Evolutionary conservation across 2,888 invertebrate genomes (phyloP).

Genomic region (Dione vanillae): DNA sequence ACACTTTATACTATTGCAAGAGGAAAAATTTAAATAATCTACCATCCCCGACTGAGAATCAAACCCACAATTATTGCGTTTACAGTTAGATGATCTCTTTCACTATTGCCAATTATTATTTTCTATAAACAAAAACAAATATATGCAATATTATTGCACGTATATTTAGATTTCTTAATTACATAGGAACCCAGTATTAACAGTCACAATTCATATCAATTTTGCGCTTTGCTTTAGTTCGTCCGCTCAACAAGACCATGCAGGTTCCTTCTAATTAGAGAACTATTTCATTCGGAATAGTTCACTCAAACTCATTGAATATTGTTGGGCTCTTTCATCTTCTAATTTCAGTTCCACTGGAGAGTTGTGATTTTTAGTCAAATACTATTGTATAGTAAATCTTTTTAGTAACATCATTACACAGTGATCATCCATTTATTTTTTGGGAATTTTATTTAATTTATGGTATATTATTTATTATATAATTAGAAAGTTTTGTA

Average conservation of each 20-base stretch:
- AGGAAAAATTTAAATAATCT: too few relatives aligned
- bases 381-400: neutral
- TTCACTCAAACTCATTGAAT: constrained; percentile 28
- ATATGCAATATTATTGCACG: too few relatives aligned
- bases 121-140: too few relatives aligned
- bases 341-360: neutral
- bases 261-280: constrained; percentile 42
- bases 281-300: constrained; percentile 41
- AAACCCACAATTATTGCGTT: too few relatives aligned
- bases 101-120: too few relatives aligned
- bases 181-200: neutral
- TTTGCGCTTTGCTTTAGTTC: constrained; percentile 36
- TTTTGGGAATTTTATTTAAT: too few relatives aligned
- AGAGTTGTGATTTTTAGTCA: neutral
- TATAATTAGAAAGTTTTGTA: too few relatives aligned
- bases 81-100: too few relatives aligned
- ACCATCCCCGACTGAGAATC: too few relatives aligned
- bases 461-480: too few relatives aligned
- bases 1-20: too few relatives aligned
- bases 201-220: constrained; percentile 40
- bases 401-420: neutral
- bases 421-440: too few relatives aligned
- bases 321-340: constrained; percentile 30
- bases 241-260: constrained; percentile 38
- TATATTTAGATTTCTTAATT: neutral